A percentile compares a stretch with the other conserved stretches of the same genome.
These are phyloP conservation scores for Euphonia xanthogaster DNA, from an alignment of 2,797 vertebrate genomes.

Conservation along the genomic window DNA sequence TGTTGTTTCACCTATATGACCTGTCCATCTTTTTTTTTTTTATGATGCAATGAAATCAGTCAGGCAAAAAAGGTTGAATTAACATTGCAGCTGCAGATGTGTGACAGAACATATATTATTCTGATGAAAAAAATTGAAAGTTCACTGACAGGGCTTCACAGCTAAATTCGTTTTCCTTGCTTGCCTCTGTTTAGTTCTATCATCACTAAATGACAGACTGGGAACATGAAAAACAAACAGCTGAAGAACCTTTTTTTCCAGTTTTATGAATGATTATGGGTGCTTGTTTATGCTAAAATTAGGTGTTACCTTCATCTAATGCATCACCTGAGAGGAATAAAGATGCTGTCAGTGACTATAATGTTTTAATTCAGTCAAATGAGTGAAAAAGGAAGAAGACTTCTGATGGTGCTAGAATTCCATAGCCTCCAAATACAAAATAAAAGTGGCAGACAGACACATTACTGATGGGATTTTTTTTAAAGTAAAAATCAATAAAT, in stretches of 20 bases:
- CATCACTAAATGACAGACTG: background rate
- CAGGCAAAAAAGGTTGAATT: background rate
- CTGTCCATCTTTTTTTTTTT: background rate
- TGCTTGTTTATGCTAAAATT: conserved; percentile 9
- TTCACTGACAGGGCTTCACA: background rate
- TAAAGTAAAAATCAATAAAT: background rate
- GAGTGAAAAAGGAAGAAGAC: background rate
- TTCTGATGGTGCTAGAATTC: background rate
- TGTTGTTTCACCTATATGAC: background rate
- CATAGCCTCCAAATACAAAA: background rate
- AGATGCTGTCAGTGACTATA: background rate
- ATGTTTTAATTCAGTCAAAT: background rate
- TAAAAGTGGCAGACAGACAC: background rate
- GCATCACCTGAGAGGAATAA: background rate
- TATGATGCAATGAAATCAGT: background rate
- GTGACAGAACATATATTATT: background rate
- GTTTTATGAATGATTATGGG: background rate
- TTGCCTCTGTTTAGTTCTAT: background rate
- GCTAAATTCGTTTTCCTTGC: conserved; percentile 1
- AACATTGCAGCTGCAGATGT: background rate
- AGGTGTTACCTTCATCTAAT: background rate
- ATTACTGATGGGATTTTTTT: background rate
- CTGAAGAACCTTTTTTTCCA: background rate
- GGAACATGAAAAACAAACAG: background rate
- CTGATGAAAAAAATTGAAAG: background rate